Evolutionary conservation across 2,797 vertebrate species (phyloP), one percentile per base, ranked within the genome.

Genomic region (Galaxias olidus): DNA sequence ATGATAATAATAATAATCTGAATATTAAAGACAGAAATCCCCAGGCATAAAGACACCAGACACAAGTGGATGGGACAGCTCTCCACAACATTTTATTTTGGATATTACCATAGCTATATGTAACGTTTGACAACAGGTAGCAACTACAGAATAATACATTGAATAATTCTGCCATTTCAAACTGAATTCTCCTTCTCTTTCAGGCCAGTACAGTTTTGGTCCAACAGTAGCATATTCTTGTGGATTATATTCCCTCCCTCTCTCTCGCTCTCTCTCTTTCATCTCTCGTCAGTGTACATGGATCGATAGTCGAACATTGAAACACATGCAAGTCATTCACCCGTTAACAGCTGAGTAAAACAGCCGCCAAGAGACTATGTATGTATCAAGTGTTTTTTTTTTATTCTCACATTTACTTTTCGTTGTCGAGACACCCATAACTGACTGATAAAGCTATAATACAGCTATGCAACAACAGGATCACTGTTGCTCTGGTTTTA

Each of bases 271-370:
- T 77, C 5, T 20, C 47, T 53, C 15, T 41, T 20, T 62, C n/a
- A 55, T 62, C 63, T 79, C 77, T 83, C 88, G 83, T 90, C 87
- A 80, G 84, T 82, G 87, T 83, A 89, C 58, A 42, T 86, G 86
- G 71, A 58, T 89, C 87, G 73, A 80, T 90, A 85, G 87, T 68
- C 89, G 81, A 89, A 96, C 93, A 83, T 78, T 93, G 90, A 86
- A 93, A 93, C 93, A 98, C 95, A 95, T 96, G 96, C 96, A 96
- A 94, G 14, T 91, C 93, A 92, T 92, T 93, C 92, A 94, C 92
- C 90, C 90, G 83, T 81, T 91, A 85, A 94, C 93, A 87, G 72
- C 86, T 58, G 89, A 86, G 73, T 79, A 87, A 86, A 93, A 96
- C 92, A 91, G 90, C 91, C 92, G 88, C 86, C 91, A 89, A 87